Evolutionary conservation across 2,888 invertebrate genomes (phyloP).

Genomic region (Lissonota sp.): DNA sequence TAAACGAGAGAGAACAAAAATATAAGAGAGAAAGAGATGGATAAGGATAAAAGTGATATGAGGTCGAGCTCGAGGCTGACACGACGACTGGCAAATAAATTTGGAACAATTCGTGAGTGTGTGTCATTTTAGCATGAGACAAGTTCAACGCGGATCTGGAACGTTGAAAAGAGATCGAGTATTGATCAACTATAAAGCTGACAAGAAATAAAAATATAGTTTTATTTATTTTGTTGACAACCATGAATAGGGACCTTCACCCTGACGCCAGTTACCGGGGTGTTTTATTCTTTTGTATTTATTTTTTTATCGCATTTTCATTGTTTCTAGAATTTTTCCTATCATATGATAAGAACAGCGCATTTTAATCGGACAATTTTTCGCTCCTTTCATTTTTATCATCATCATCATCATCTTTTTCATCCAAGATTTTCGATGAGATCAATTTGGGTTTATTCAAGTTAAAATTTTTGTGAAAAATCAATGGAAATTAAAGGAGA

Average conservation of each 20-base stretch:
- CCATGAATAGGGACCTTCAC: constrained; percentile 32
- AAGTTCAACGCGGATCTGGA: constrained; percentile 60
- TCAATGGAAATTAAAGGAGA: too few relatives aligned
- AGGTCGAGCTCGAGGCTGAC: constrained; percentile 55
- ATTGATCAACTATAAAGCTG: constrained; percentile 60
- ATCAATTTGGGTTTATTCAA: too few relatives aligned
- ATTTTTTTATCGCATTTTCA: background rate
- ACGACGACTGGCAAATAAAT: constrained; percentile 57
- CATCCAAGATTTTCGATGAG: too few relatives aligned
- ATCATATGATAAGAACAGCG: too few relatives aligned
- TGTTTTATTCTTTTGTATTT: background rate
- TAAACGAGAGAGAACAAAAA: constrained; percentile 13
- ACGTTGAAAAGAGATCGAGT: constrained; percentile 64
- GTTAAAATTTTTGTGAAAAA: too few relatives aligned
- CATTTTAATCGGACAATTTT: too few relatives aligned
- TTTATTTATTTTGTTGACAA: constrained; percentile 27
- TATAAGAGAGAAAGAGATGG: constrained; percentile 21
- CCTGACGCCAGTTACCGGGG: background rate
- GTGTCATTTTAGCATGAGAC: constrained; percentile 50
- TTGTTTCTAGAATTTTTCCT: too few relatives aligned
- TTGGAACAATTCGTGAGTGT: constrained; percentile 52
- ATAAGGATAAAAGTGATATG: background rate
- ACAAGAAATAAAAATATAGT: constrained; percentile 22
- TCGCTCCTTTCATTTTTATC: too few relatives aligned
- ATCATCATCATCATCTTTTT: too few relatives aligned